Conservation (phyloP, 2,797 vertebrate species). For the Acropternis orthonyx region DNA sequence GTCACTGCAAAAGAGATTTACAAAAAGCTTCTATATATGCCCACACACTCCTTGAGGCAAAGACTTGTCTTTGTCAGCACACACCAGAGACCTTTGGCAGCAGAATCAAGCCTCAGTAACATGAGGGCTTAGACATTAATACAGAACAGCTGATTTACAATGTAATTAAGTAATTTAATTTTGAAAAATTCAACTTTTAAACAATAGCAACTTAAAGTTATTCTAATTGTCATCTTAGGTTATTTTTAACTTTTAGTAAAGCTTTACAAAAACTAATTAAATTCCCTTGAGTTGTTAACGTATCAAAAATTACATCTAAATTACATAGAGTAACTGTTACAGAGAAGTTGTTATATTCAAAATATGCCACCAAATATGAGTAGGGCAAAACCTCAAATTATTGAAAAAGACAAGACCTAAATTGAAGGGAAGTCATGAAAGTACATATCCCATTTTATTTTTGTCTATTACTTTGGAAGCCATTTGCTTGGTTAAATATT, state of each 20-base stretch:
- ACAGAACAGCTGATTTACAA: conserved; percentile 11
- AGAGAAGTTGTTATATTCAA: not conserved
- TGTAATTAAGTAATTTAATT: not conserved
- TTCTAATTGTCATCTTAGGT: not conserved
- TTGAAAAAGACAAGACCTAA: conserved; percentile 24
- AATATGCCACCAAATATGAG: not conserved
- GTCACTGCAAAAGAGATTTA: not conserved
- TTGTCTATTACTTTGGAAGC: not conserved
- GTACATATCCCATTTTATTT: not conserved
- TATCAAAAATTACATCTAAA: conserved; percentile 30
- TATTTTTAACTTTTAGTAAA: conserved; percentile 25
- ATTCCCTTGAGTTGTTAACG: not conserved
- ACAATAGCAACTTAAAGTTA: not conserved
- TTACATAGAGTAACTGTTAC: conserved; percentile 8
- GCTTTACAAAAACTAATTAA: not conserved
- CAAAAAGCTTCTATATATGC: not conserved
- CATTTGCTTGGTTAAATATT: conserved; percentile 6
- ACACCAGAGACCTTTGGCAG: not conserved
- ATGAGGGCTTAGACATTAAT: not conserved
- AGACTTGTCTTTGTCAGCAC: not conserved
- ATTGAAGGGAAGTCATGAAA: conserved; percentile 11
- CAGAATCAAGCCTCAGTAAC: not conserved
- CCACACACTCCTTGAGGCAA: not conserved
- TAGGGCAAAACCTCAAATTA: not conserved
- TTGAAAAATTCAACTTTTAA: not conserved